Evolutionary conservation across 2,113 vertebrate genomes (phyloP).

Genomic region (Oryzias curvinotus): DNA sequence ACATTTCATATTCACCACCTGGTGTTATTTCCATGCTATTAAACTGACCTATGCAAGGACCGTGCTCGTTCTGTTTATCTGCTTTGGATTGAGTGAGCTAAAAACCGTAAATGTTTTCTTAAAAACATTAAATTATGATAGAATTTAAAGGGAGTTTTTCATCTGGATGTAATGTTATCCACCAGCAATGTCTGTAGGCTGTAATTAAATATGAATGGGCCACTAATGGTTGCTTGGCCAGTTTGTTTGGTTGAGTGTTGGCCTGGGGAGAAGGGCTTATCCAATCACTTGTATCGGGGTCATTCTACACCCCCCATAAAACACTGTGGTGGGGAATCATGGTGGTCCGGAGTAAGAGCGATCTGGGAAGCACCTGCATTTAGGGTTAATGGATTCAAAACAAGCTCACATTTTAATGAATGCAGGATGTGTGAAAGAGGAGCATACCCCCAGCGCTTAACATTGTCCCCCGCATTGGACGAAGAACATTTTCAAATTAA

Average conservation of each 20-base stretch:
- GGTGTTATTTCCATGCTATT: conserved; percentile 78
- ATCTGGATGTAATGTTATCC: conserved; percentile 69
- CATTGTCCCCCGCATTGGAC: conserved; percentile 77
- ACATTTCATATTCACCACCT: conserved; percentile 74
- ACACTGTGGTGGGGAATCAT: conserved; percentile 81
- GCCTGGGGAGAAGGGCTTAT: conserved; percentile 70
- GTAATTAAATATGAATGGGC: conserved; percentile 81
- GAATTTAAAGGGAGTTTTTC: conserved; percentile 27
- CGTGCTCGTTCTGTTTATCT: conserved; percentile 26
- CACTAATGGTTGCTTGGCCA: conserved; percentile 76
- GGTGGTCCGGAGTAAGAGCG: conserved; percentile 79
- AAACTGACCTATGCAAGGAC: conserved; percentile 42
- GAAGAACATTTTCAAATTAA: conserved; percentile 97
- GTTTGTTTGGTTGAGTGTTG: conserved; percentile 71
- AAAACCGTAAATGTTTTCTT: neutral
- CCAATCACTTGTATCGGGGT: conserved; percentile 74
- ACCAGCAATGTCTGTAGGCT: conserved; percentile 64
- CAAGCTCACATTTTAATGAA: conserved; percentile 90
- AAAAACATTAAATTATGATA: conserved; percentile 10
- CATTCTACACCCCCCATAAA: conserved; percentile 70
- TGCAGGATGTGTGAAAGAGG: conserved; percentile 88
- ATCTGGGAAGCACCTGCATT: conserved; percentile 92
- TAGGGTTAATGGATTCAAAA: conserved; percentile 95
- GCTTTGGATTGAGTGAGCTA: conserved; percentile 8
- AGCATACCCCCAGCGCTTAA: conserved; percentile 13